Conservation (phyloP, 2,797 vertebrate species). For the Sebastes elongatus region DNA sequence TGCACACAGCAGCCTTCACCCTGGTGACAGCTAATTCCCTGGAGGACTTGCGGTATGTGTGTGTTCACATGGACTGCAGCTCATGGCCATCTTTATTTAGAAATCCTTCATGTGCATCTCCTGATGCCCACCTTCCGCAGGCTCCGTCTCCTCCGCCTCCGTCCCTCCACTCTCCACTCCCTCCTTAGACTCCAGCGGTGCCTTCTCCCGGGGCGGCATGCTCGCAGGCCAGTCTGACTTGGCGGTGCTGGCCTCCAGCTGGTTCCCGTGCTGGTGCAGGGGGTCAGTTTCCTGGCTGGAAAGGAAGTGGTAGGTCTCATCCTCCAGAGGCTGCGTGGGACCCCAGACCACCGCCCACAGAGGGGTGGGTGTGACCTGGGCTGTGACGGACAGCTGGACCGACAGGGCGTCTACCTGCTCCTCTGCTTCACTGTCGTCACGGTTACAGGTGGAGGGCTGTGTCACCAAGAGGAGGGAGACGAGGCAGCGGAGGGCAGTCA, state of each 20-base stretch:
- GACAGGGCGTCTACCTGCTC: constrained; percentile 75
- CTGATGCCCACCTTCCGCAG: constrained; percentile 81
- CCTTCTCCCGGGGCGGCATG: constrained; percentile 65
- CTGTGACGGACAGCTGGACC: constrained; percentile 78
- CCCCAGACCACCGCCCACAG: constrained; percentile 87
- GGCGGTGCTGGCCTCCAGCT: constrained; percentile 58
- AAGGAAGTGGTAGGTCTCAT: constrained; percentile 83
- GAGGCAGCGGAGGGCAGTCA: constrained; percentile 74
- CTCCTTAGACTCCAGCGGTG: constrained; percentile 62
- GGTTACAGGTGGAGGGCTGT: constrained; percentile 78
- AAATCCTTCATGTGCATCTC: constrained; percentile 62
- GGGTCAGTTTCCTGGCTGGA: constrained; percentile 79
- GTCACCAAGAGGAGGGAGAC: constrained; percentile 77
- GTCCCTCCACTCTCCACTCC: constrained; percentile 63
- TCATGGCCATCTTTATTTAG: constrained; percentile 65
- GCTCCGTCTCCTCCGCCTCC: constrained; percentile 75
- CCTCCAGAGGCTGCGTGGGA: constrained; percentile 83
- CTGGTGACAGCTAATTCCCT: constrained; percentile 73
- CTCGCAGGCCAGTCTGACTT: constrained; percentile 69
- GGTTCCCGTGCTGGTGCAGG: constrained; percentile 50
- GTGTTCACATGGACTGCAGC: constrained; percentile 38
- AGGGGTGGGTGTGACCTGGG: constrained; percentile 84
- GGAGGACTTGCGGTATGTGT: constrained; percentile 54
- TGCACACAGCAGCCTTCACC: constrained; percentile 66
- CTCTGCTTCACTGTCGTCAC: constrained; percentile 68